phyloP scores from a whole-genome alignment of 2,888 invertebrate genomes.

The Pyrgus malvae region DNA sequence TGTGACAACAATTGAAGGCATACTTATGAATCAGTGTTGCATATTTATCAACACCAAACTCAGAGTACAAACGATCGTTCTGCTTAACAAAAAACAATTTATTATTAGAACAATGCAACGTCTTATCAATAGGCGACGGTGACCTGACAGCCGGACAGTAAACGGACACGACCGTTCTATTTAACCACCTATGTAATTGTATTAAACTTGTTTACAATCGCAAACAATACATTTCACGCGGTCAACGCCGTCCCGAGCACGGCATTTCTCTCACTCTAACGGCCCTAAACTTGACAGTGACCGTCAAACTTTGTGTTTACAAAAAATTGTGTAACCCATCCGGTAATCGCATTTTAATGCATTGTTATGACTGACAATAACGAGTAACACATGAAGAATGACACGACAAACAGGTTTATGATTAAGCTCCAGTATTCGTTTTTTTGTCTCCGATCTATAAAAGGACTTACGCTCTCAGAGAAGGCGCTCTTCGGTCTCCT shows the following conservation, averaged over 20 bases:
- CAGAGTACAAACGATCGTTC: slow-evolving; percentile 1
- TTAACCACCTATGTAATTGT: slow-evolving; percentile 23
- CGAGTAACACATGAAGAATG: neutral
- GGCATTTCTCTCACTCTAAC: slow-evolving; percentile 31
- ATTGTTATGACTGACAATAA: neutral
- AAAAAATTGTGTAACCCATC: slow-evolving; percentile 21
- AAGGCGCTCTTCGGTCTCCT: slow-evolving; percentile 75
- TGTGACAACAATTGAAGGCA: neutral
- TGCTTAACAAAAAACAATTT: slow-evolving; percentile 28
- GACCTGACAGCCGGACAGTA: slow-evolving; percentile 26
- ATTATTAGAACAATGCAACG: slow-evolving; percentile 29
- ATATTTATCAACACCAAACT: slow-evolving; percentile 15
- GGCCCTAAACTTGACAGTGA: slow-evolving; percentile 34
- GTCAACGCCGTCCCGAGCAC: slow-evolving; percentile 36
- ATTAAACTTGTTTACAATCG: slow-evolving; percentile 37
- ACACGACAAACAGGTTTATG: slow-evolving; percentile 7
- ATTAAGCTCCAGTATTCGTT: neutral
- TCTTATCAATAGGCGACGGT: slow-evolving; percentile 32
- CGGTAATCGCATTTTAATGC: neutral
- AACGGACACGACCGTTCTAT: slow-evolving; percentile 26
- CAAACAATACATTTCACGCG: slow-evolving; percentile 41
- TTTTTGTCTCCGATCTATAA: slow-evolving; percentile 4
- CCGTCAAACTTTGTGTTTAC: slow-evolving; percentile 30
- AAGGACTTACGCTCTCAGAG: slow-evolving; percentile 68
- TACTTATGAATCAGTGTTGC: slow-evolving; percentile 10